Base-by-base conservation (phyloP, 2,888 invertebrate species). In the Micoletzkya japonica region DNA sequence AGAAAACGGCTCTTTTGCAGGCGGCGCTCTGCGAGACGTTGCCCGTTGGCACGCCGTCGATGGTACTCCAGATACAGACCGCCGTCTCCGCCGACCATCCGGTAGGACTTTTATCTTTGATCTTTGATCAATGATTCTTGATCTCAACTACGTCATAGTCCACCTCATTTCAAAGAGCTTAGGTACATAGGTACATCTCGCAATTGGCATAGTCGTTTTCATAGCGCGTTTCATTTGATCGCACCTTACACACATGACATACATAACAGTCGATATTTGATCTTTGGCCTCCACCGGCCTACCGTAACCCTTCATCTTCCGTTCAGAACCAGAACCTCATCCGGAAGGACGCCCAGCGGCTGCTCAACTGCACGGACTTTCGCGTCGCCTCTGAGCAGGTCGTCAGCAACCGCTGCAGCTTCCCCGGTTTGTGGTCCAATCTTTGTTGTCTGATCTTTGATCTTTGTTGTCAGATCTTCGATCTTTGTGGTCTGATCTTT, bases 11-110 rank as follows among this genome's bases (percentile, higher is more conserved):
- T n/a, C n/a, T n/a, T n/a, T n/a, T 36, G 3, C 54, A 66, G 78
- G 85, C 87, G 6, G 84, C 86, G 1, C 76, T 88, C 50, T 88
- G 88, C 84, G 88, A 88, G 73, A 79, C 87, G 34, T 77, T 88
- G 17, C 88, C 88, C 10, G 85, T 86, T 34, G 82, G 81, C 69
- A 80, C 80, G 10, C 75, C 80, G n/a, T 80, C 80, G 4, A 76
- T 80, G 78, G 73, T 80, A 30, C 73, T 80, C 1, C 77, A 80
- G 39, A 69, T 80, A 30, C 73, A 76, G 72, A 76, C 73, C n/a
- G 79, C 79, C 7, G 14, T 78, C 28, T 70, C 70, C 36, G 77
- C 74, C 2, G 58, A 68, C 39, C 17, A 26, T 14, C 50, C 26
- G 49, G 68, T 68, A 10, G 32, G 56, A 1, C 7, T 4, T 7